Evolutionary conservation across 2,888 invertebrate species (phyloP), one percentile per base, ranked within the genome.

Genomic region (Synanthedon andrenaeformis): DNA sequence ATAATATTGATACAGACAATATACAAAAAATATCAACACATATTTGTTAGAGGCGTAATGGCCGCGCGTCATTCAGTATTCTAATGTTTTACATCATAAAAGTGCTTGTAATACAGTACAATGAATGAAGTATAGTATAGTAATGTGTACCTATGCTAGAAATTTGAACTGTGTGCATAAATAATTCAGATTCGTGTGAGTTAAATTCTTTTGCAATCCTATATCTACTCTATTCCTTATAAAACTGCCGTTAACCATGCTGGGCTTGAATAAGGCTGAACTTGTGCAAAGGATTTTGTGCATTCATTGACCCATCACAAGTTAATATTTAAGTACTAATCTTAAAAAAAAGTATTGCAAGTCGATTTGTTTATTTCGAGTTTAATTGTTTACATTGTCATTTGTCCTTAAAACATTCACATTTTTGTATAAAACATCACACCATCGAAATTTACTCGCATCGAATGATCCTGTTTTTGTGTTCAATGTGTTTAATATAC

Each of bases 401-500:
- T 57, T 50, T 54, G 54, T 17, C 41, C 35, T 42, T 35, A 23
- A 28, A 53, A 53, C 53, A 53, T 53, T 23, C 48, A 23, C n/a
- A 19, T 41, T 50, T 61, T 69, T 58, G 75, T 69, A 76, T 74
- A 74, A 76, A 71, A 76, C 70, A 76, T 85, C 86, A 86, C 85
- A 86, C 86, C 86, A 85, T 85, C 85, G 86, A 84, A 84, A 81
- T 77, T 82, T 83, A 83, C 81, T 76, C 71, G 79, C 82, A 83
- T 83, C 67, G 64, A 64, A 67, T 56, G 61, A 58, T 69, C 67
- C 66, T 69, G 65, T 70, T 69, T 66, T 64, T 57, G 59, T 65
- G 63, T 62, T 63, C 63, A 57, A 65, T 68, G 65, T 68, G 62
- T 59, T 62, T 64, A 63, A 63, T 65, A 62, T 58, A 59, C 55